These are phyloP conservation scores for Chloroclysta siterata DNA, from an alignment of 2,888 invertebrate genomes.

Conservation along the genomic window DNA sequence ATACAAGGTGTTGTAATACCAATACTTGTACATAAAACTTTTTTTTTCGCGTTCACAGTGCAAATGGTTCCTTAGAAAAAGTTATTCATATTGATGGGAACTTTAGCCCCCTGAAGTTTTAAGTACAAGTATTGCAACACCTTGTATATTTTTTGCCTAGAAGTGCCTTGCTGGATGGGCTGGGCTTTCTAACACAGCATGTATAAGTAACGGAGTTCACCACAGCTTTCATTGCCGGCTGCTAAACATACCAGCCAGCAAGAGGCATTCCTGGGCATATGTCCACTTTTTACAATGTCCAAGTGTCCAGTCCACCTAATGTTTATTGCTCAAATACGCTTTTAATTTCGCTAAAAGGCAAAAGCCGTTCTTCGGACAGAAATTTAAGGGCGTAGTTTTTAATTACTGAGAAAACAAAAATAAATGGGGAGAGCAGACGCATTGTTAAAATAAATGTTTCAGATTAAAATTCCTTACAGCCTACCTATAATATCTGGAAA, in stretches of 20 bases:
- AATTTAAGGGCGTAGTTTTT: slow-evolving; percentile 36
- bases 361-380: slow-evolving; percentile 32
- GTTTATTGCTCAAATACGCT: slow-evolving; percentile 41
- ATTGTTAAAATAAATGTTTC: slow-evolving; percentile 19
- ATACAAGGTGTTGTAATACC: too few relatives aligned
- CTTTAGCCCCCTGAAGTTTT: too few relatives aligned
- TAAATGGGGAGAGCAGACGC: slow-evolving; percentile 24
- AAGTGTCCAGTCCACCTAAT: slow-evolving; percentile 40
- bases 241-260: slow-evolving; percentile 70
- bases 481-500: slow-evolving; percentile 7
- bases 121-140: too few relatives aligned
- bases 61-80: too few relatives aligned
- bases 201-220: slow-evolving; percentile 44
- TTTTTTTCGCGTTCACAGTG: too few relatives aligned
- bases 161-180: background rate
- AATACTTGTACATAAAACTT: too few relatives aligned
- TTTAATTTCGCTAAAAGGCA: slow-evolving; percentile 41
- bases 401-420: slow-evolving; percentile 34
- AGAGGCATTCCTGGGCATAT: slow-evolving; percentile 38
- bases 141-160: too few relatives aligned
- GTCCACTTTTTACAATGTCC: slow-evolving; percentile 43
- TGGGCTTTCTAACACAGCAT: slow-evolving; percentile 26
- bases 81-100: too few relatives aligned
- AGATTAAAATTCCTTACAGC: slow-evolving; percentile 28
- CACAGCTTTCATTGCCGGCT: slow-evolving; percentile 67